Evolutionary conservation across 2,797 vertebrate genomes (phyloP).

Genomic region (Amblyopsis hoosieri): DNA sequence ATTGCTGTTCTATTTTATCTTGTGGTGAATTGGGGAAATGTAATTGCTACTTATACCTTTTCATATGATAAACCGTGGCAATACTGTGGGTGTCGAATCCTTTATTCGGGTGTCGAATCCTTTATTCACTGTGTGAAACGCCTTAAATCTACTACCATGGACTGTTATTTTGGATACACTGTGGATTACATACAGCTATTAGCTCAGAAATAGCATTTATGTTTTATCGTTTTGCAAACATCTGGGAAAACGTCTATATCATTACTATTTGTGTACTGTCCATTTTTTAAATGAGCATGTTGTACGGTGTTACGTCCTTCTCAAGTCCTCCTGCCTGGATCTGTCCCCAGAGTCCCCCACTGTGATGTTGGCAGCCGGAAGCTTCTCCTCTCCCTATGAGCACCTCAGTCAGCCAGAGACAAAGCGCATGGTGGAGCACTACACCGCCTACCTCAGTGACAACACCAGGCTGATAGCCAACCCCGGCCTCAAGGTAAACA

Average conservation of each 20-base stretch:
- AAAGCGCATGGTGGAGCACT: slow-evolving; percentile 99
- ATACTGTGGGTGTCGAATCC: too few relatives aligned
- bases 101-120: too few relatives aligned
- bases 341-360: slow-evolving; percentile 89
- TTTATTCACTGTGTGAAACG: too few relatives aligned
- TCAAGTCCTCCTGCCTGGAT: background rate
- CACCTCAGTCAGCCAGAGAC: slow-evolving; percentile 98
- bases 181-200: too few relatives aligned
- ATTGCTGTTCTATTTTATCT: too few relatives aligned
- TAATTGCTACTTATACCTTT: too few relatives aligned
- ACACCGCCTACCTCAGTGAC: slow-evolving; percentile 97
- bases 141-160: too few relatives aligned
- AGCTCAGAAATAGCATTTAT: background rate
- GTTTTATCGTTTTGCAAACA: background rate
- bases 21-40: too few relatives aligned
- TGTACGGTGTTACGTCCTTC: background rate
- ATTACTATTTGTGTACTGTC: background rate
- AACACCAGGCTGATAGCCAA: slow-evolving; percentile 98
- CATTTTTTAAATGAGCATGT: too few relatives aligned
- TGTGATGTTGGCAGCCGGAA: slow-evolving; percentile 95
- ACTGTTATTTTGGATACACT: too few relatives aligned
- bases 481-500: slow-evolving; percentile 92
- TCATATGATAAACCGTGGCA: too few relatives aligned
- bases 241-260: too few relatives aligned
- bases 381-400: slow-evolving; percentile 97